Evolutionary conservation across 2,113 vertebrate species (phyloP).

Genomic region (Oceanites oceanicus): DNA sequence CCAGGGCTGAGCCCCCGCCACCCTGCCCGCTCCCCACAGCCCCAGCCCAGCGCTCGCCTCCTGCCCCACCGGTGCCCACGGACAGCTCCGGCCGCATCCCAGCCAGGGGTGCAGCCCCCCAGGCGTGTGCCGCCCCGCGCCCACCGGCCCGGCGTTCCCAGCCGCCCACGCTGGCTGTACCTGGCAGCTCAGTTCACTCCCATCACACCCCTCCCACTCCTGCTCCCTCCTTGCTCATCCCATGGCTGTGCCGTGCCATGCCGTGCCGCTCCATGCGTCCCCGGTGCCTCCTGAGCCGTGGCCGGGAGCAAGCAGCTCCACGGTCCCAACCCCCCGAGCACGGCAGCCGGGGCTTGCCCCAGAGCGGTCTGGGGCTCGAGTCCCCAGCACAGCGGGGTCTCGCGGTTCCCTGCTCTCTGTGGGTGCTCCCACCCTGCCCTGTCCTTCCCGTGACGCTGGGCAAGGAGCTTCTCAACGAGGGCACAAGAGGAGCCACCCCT

Average conservation of each 20-base stretch:
- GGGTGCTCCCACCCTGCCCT: not conserved
- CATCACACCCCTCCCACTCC: not conserved
- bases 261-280: rapidly evolving
- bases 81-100: not conserved
- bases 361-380: not conserved
- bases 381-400: not conserved
- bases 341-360: not conserved
- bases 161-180: not conserved
- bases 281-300: rapidly evolving
- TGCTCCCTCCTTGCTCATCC: not conserved
- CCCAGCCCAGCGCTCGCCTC: not conserved
- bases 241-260: rapidly evolving
- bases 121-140: rapidly evolving
- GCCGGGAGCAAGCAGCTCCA: not conserved
- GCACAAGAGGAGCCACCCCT: not conserved
- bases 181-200: not conserved
- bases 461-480: not conserved
- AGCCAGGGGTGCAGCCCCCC: rapidly evolving
- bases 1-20: not conserved
- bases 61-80: not conserved
- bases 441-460: rapidly evolving
- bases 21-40: not conserved
- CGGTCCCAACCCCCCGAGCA: rapidly evolving
- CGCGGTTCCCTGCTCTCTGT: rapidly evolving
- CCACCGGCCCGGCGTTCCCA: not conserved